Evolutionary conservation across 2,113 vertebrate genomes (phyloP), one percentile per base, ranked within the genome.

Genomic region (Aplodontia rufa): DNA sequence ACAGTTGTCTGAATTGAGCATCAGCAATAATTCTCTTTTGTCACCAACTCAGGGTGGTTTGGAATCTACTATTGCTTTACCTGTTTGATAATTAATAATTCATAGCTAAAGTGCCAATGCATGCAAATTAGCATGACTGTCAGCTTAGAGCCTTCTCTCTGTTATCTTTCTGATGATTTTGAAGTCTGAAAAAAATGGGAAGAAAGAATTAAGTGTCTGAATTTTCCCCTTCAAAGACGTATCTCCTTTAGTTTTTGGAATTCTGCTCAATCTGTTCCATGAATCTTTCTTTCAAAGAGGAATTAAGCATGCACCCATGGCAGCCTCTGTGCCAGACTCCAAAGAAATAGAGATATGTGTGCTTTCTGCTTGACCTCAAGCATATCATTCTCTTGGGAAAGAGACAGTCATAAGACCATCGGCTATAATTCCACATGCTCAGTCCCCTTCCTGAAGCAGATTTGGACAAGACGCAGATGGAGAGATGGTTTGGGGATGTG

Each of bases 21-120:
- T 85, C 51, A 49, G 82, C 78, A 66, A 32, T 87, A 84, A 96
- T 92, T 95, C 49, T 92, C 66, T 26, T 91, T 87, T 51, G 42
- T 47, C 90, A 47, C 68, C 22, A n/a, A 74, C 30, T 87, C 92
- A 64, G 37, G 22, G 62, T 85, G 35, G 75, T 87, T 95, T 74
- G 68, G 49, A 96, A 86, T 72, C 78, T 47, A 64, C 47, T 58
- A 64, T 32, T 30, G 3, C 8, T 45, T 9, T 94, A 64, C 72
- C 91, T 88, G 71, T 81, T 95, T 82, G 76, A 66, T 94, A 93
- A 94, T 95, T 96, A 91, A 96, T 95, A 96, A 95, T 94, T 95
- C 58, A 92, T 86, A 89, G 95, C 97, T 94, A 95, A 95, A 85
- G 62, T 60, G 42, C 47, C 37, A 79, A 22, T 68, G 93, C 75